phyloP scores from a whole-genome alignment of 2,888 invertebrate species.

The Lypha dubia region DNA sequence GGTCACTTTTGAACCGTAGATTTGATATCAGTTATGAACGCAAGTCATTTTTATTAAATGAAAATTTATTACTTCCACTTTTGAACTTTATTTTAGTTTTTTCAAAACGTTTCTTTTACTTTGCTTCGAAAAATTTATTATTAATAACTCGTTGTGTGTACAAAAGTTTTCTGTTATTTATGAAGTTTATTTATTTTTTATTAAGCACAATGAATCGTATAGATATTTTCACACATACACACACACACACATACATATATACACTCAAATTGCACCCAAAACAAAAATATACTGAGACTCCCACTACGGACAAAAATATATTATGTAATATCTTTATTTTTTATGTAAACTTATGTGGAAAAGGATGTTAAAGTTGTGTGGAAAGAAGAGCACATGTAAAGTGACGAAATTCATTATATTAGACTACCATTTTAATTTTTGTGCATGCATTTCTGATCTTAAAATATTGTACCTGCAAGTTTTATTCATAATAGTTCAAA shows the following conservation, averaged over 20 bases:
- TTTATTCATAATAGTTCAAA: too few species aligned
- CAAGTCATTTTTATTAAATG: constrained; percentile 39
- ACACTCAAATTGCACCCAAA: not conserved
- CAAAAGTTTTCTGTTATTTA: constrained; percentile 35
- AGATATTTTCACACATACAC: not conserved
- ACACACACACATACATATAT: too few species aligned
- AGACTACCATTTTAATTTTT: too few species aligned
- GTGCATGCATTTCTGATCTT: too few species aligned
- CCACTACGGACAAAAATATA: not conserved
- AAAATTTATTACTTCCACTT: constrained; percentile 48
- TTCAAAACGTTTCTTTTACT: constrained; percentile 17
- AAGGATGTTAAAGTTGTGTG: not conserved
- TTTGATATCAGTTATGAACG: constrained; percentile 27
- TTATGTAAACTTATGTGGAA: not conserved
- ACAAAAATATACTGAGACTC: not conserved
- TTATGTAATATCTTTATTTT: constrained; percentile 11
- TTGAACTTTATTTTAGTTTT: not conserved
- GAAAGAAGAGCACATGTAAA: not conserved
- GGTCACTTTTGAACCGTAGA: not conserved
- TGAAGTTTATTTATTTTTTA: constrained; percentile 40
- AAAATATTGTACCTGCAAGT: too few species aligned
- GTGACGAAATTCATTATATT: not conserved
- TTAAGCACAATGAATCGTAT: constrained; percentile 16
- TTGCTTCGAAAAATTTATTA: constrained; percentile 4
- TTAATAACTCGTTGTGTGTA: constrained; percentile 19